A percentile compares a stretch with the other conserved stretches of the same genome.
phyloP scores from a whole-genome alignment of 2,888 invertebrate genomes.

The Nephrotoma flavescens region DNA sequence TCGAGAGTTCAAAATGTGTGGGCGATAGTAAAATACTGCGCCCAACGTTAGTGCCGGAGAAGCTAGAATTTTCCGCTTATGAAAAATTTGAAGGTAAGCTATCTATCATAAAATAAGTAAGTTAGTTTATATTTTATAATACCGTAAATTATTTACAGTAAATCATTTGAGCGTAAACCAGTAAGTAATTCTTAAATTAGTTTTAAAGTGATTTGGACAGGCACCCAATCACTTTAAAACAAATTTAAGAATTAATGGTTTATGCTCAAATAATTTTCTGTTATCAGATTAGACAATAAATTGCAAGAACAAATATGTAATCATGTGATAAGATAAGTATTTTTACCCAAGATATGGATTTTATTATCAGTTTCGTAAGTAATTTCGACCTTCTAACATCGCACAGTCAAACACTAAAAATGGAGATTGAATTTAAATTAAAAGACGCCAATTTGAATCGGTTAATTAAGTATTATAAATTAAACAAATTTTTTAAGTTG shows the following conservation, averaged over 20 bases:
- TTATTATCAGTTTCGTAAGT: not conserved
- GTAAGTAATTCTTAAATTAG: not conserved
- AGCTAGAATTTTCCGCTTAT: constrained; percentile 70
- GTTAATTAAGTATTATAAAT: not conserved
- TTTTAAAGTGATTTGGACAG: not conserved
- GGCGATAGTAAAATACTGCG: constrained; percentile 34
- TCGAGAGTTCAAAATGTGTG: constrained; percentile 35
- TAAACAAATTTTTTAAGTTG: not conserved
- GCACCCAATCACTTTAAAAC: not conserved
- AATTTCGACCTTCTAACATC: not conserved
- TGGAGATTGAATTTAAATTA: not conserved
- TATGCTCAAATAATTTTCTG: not conserved
- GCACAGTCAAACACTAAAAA: not conserved
- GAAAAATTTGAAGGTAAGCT: constrained; percentile 84
- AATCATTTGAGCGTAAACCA: not conserved
- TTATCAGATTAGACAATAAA: not conserved
- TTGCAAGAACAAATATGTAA: not conserved
- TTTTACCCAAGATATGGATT: not conserved
- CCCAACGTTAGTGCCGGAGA: constrained; percentile 70
- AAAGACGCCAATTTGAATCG: not conserved
- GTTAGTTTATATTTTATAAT: not conserved
- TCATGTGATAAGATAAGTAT: not conserved
- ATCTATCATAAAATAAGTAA: not conserved
- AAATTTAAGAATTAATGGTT: not conserved
- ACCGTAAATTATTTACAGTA: not conserved